Evolutionary conservation across 1,140 invertebrate genomes (phyloP), one percentile per base, ranked within the genome.

Genomic region (Drepana arcuata): DNA sequence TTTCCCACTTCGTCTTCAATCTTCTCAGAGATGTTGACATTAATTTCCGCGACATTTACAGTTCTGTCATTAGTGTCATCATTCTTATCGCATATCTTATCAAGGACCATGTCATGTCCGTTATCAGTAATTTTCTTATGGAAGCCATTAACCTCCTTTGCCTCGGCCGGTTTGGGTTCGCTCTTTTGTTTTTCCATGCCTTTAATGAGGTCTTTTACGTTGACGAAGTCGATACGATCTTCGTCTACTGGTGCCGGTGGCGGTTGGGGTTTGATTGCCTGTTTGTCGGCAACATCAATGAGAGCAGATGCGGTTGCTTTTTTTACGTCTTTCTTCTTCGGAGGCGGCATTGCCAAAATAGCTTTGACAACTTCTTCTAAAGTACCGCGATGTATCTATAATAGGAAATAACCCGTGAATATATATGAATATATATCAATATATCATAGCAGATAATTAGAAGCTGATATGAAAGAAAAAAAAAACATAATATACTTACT

Each of bases 201-300:
- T 53, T 84, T 84, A 12, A 84, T 82, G 7, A 82, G 42, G 32
- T 84, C 83, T 68, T 84, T 84, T 0, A 84, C 83, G 34, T 84
- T 84, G 0, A 84, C 74, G 26, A 84, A 84, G 36, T 84, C 83
- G 18, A 84, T 78, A 30, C 70, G 57, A 29, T 83, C 77, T 36
- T 79, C 72, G 23, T 80, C 69, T 50, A 63, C 67, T 0, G 53
- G 37, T 33, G 78, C 78, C 2, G 48, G 44, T 6, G 34, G 33
- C 0, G 60, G 46, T 23, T 59, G 55, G 13, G 61, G 54, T 42
- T 67, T 66, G 0, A 43, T 10, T 1, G 35, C 34, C 1, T 43
- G 41, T 30, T 69, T 72, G 9, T 51, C 41, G n/a, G 67, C 42
- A 34, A 74, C 69, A 31, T 81, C 78, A 2, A 62, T 46, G 1